Evolutionary conservation across 2,888 invertebrate species (phyloP), one percentile per base, ranked within the genome.

Genomic region (Drosophila subquinaria): DNA sequence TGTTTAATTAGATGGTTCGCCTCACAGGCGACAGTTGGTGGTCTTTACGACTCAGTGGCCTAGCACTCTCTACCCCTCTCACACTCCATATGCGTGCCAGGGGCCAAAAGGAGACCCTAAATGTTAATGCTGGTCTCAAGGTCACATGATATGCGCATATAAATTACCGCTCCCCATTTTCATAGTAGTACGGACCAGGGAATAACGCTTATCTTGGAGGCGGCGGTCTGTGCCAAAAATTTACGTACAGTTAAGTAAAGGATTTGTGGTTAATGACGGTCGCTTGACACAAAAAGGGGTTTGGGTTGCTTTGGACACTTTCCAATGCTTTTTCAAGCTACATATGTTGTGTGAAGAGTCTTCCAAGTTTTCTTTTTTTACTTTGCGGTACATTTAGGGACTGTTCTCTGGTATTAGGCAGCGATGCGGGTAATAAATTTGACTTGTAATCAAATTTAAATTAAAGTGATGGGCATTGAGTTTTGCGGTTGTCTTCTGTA

Each of bases 171-270:
- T 61, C 59, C 69, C 63, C 43, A 63, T 62, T 65, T 61, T 45
- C 13, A 23, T 4, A 23, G 27, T 30, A 30, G 30, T 8, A 23
- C 52, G 23, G 13, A 48, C 30, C 15, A 38, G 42, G 63, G 45
- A 35, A 23, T 36, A 48, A 53, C 53, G 80, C 82, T 87, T 84
- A 89, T 84, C 89, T 88, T 73, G 55, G 55, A 75, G 77, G 81
- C 76, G 73, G 51, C 65, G 71, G 76, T 75, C 73, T 64, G 64
- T 61, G 82, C 84, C 80, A 88, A 76, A 89, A 85, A 85, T 89
- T 89, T 85, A 85, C 84, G 88, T 85, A 89, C 84, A 89, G 84
- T 89, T 85, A 85, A 85, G 84, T 89, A 89, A 85, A 89, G 84
- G 84, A 89, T 85, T 85, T 89, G 84, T 85, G 84, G 88, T 89